These are phyloP conservation scores for Candoia aspera DNA, from an alignment of 2,113 vertebrate species.

Conservation along the genomic window DNA sequence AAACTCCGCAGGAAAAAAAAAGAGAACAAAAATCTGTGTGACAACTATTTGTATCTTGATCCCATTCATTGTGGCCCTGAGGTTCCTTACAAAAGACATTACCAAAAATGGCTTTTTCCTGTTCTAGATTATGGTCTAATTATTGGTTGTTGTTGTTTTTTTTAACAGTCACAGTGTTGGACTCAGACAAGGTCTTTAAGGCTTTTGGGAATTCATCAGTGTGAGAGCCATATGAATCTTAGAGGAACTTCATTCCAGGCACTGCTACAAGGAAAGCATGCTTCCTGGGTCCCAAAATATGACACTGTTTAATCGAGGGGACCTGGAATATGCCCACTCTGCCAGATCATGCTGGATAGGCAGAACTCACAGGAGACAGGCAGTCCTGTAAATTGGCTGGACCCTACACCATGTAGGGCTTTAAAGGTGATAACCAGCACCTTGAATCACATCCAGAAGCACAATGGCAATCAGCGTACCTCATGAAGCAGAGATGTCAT, in stretches of 20 bases:
- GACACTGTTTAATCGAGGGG: not conserved
- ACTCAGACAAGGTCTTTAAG: not conserved
- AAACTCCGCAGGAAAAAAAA: not conserved
- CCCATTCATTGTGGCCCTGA: not conserved
- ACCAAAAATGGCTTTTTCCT: not conserved
- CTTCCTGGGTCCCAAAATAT: not conserved
- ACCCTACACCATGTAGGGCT: not conserved
- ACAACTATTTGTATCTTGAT: not conserved
- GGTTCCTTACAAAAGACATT: not conserved
- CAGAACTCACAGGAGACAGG: not conserved
- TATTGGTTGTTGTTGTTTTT: not conserved
- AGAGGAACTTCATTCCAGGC: not conserved
- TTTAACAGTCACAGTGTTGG: not conserved
- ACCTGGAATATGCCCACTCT: not conserved
- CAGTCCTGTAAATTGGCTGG: not conserved
- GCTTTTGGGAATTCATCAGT: not conserved
- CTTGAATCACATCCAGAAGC: not conserved
- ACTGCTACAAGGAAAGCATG: not conserved
- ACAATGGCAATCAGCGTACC: not conserved
- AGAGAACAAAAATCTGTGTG: not conserved
- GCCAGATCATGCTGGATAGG: not conserved
- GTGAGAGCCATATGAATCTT: not conserved
- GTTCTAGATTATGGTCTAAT: not conserved
- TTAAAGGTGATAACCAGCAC: not conserved
- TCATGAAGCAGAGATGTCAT: not conserved